A percentile compares a stretch with the other conserved stretches of the same genome.
phyloP scores from a whole-genome alignment of 2,888 invertebrate species.

The Erebia palarica region DNA sequence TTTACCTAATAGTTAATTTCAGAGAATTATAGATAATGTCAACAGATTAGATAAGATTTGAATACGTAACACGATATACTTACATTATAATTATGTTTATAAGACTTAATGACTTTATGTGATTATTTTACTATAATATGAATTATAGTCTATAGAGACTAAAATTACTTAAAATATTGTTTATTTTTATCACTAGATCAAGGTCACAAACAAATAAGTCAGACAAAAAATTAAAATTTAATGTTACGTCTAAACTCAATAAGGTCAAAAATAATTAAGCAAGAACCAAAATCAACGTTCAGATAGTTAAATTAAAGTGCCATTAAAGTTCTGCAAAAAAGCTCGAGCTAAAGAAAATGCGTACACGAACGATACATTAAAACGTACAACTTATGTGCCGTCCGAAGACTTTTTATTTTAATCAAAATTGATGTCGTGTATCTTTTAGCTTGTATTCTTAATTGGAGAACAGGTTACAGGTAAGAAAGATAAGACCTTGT shows the following conservation, averaged over 20 bases:
- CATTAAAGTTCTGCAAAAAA: slow-evolving; percentile 1
- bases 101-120: too few species aligned
- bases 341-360: background rate
- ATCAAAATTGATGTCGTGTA: background rate
- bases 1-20: background rate
- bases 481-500: too few species aligned
- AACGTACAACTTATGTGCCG: background rate
- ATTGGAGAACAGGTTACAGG: too few species aligned
- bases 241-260: background rate
- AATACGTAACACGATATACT: too few species aligned
- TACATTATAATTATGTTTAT: too few species aligned
- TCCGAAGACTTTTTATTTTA: background rate
- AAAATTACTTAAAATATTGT: background rate
- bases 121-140: too few species aligned
- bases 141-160: too few species aligned
- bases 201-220: background rate
- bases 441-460: too few species aligned
- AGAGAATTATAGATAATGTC: too few species aligned
- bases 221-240: background rate
- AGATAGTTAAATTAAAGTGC: slow-evolving; percentile 2
- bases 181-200: background rate
- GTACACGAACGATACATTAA: background rate
- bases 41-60: too few species aligned
- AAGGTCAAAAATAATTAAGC: slow-evolving; percentile 10
- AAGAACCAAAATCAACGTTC: slow-evolving; percentile 1